Evolutionary conservation across 2,113 vertebrate genomes (phyloP), one percentile per base, ranked within the genome.

Genomic region (Lepisosteus osseus): DNA sequence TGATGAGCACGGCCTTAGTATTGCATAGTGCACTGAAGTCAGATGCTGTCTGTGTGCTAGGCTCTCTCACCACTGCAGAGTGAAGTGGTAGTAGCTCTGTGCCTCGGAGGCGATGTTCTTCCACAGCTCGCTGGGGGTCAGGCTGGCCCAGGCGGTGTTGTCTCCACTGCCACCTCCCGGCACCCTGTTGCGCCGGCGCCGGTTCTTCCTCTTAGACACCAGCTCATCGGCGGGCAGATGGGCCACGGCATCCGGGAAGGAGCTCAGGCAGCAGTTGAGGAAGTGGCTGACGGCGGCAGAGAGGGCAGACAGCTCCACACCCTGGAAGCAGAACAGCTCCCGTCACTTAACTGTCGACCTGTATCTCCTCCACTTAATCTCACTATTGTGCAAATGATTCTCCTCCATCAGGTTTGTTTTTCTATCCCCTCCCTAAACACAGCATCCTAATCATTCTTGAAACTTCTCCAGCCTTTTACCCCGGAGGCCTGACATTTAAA

Each of bases 241-340:
- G 74, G 96, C 95, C 40, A 98, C 92, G 0, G 96, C 94, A 3
- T 99, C 98, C 1, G 95, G 93, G 82, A 95, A 99, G 78, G 97
- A 96, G 89, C 96, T 98, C 79, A 99, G 85, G 81, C 99, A 96
- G 88, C 97, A 98, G 80, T 99, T 99, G 61, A 99, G 92, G 89
- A 98, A 99, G 86, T 98, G 97, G 86, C 97, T 99, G 73, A 99
- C 97, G 77, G 97, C 96, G 0, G 96, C 96, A 0, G 97, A 99
- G 4, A 99, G 92, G 61, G 95, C 97, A 0, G 96, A 98, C 80
- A 99, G 85, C 85, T 99, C 97, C 45, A 98, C 97, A 0, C 96
- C 96, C 97, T 99, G 41, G 67, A 63, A 51, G 47, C 29, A 29
- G 29, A 29, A 29, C 29, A 29, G 29, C 29, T 29, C 29, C 29